Conservation (phyloP, 2,113 vertebrate species). For the Aphyosemion australe region DNA sequence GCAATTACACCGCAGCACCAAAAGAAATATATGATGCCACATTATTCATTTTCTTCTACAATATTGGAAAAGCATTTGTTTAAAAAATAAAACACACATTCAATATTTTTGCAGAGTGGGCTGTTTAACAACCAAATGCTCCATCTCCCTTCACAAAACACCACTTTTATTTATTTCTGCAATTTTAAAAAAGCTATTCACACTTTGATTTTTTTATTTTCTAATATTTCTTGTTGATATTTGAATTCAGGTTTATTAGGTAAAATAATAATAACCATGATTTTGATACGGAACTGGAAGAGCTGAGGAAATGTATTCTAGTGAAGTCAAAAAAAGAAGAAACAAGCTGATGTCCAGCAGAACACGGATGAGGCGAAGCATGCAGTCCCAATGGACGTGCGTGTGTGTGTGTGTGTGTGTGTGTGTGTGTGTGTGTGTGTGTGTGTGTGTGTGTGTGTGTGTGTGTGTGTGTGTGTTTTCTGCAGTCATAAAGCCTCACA, state of each 20-base stretch:
- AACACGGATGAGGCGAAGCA: constrained; percentile 72
- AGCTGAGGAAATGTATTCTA: constrained; percentile 27
- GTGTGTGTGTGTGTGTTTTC: constrained; percentile 48
- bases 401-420: background rate
- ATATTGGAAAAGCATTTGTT: constrained; percentile 67
- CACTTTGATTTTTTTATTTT: constrained; percentile 12
- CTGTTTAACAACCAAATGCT: constrained; percentile 39
- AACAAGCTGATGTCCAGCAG: constrained; percentile 52
- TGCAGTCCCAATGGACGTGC: constrained; percentile 67
- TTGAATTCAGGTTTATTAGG: constrained; percentile 1
- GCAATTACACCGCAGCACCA: constrained; percentile 52
- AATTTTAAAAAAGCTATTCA: constrained; percentile 26
- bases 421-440: constrained; percentile 37
- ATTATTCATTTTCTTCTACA: constrained; percentile 62
- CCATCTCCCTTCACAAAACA: constrained; percentile 30
- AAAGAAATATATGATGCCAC: constrained; percentile 53
- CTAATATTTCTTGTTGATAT: constrained; percentile 4
- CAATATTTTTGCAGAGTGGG: constrained; percentile 49
- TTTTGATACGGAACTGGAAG: constrained; percentile 4
- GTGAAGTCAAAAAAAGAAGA: constrained; percentile 35
- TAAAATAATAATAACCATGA: constrained; percentile 3
- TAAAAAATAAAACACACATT: constrained; percentile 48
- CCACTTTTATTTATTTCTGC: constrained; percentile 30
- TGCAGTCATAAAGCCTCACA: constrained; percentile 82
- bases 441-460: constrained; percentile 9